A percentile compares a stretch with the other conserved stretches of the same genome.
Conservation (phyloP, 2,113 vertebrate species). For the Chrysochloris asiatica region DNA sequence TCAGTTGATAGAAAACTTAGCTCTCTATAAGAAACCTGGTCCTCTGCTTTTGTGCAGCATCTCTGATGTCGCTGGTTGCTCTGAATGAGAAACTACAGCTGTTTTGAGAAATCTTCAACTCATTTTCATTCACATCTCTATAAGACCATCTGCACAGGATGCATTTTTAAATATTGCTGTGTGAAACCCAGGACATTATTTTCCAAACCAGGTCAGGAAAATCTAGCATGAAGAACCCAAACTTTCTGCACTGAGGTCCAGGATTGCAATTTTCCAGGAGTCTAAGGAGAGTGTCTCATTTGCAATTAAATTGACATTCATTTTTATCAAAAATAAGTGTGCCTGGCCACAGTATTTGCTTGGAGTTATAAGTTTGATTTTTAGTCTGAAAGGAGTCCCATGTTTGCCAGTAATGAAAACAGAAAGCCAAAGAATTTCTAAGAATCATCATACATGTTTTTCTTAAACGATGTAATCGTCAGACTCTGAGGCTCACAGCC, state of each 20-base stretch:
- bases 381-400: slow-evolving; percentile 77
- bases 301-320: slow-evolving; percentile 85
- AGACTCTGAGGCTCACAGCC: slow-evolving; percentile 70
- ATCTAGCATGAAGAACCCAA: slow-evolving; percentile 43
- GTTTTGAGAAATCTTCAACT: slow-evolving; percentile 78
- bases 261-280: slow-evolving; percentile 73
- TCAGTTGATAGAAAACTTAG: slow-evolving; percentile 38
- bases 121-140: slow-evolving; percentile 77
- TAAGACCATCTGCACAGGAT: slow-evolving; percentile 72
- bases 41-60: slow-evolving; percentile 61
- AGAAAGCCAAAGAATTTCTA: slow-evolving; percentile 77
- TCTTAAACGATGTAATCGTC: slow-evolving; percentile 72
- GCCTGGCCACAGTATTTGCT: slow-evolving; percentile 78
- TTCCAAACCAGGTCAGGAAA: slow-evolving; percentile 70
- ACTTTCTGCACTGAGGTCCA: slow-evolving; percentile 68
- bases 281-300: slow-evolving; percentile 81
- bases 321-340: slow-evolving; percentile 81
- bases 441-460: slow-evolving; percentile 67
- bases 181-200: slow-evolving; percentile 69
- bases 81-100: slow-evolving; percentile 77
- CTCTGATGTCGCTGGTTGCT: slow-evolving; percentile 64
- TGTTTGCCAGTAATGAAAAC: slow-evolving; percentile 77
- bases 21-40: slow-evolving; percentile 71
- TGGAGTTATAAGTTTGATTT: slow-evolving; percentile 75
- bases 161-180: slow-evolving; percentile 76